phyloP scores from a whole-genome alignment of 1,140 invertebrate species.

The Drosophila virilis region DNA sequence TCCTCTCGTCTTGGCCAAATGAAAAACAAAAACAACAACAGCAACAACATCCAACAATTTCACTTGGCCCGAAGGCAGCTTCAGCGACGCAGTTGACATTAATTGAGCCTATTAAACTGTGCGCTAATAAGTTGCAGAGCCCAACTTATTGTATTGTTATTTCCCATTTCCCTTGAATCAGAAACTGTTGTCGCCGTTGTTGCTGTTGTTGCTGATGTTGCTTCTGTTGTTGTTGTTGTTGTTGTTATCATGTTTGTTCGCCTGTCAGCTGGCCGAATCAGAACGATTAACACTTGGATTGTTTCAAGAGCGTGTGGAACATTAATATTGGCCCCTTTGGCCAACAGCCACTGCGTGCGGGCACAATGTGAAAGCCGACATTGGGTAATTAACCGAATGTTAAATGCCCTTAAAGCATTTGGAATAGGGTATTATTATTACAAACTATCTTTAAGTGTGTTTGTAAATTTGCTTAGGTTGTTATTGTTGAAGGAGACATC shows the following conservation, averaged over 20 bases:
- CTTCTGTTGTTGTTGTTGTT: slow-evolving; percentile 20
- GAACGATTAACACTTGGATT: slow-evolving; percentile 73
- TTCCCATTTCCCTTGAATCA: slow-evolving; percentile 18
- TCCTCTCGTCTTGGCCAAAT: slow-evolving; percentile 57
- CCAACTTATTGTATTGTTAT: slow-evolving; percentile 53
- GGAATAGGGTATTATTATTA: too few species aligned
- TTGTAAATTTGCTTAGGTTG: too few species aligned
- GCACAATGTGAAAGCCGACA: slow-evolving; percentile 5
- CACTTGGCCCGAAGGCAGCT: slow-evolving; percentile 26
- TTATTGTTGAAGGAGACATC: neutral
- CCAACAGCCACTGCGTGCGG: neutral
- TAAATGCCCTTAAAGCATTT: slow-evolving; percentile 14
- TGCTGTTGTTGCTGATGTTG: neutral
- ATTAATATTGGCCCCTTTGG: slow-evolving; percentile 48
- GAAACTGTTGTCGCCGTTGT: slow-evolving; percentile 3
- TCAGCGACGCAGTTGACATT: slow-evolving; percentile 63
- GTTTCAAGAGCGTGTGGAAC: slow-evolving; percentile 42
- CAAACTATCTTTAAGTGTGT: too few species aligned
- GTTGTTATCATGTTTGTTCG: slow-evolving; percentile 63
- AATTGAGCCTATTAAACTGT: slow-evolving; percentile 75
- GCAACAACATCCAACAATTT: slow-evolving; percentile 21
- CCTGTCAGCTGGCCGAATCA: slow-evolving; percentile 60
- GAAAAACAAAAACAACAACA: slow-evolving; percentile 24
- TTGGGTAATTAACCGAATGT: neutral
- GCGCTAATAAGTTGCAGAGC: slow-evolving; percentile 73